Conservation (phyloP, 2,797 vertebrate species). For the Scomberomorus guttatus region DNA sequence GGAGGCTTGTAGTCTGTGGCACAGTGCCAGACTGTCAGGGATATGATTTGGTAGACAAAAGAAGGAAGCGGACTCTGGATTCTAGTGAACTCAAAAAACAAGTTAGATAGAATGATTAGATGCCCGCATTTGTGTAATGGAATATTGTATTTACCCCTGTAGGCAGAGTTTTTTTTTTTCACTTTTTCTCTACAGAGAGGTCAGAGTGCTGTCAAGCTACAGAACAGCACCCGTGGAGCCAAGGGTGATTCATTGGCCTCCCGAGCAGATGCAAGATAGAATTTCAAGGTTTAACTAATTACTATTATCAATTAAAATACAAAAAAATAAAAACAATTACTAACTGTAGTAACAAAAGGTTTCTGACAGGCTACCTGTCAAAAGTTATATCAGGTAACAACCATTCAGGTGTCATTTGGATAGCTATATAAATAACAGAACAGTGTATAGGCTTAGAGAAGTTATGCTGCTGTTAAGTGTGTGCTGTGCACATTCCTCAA, state of each 20-base stretch:
- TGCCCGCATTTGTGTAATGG: conserved; percentile 3
- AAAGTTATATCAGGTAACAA: background rate
- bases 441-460: background rate
- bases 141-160: background rate
- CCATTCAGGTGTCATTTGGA: background rate
- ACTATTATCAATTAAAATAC: background rate
- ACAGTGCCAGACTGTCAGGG: conserved; percentile 54
- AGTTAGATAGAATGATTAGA: conserved; percentile 26
- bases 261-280: background rate
- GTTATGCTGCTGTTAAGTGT: conserved; percentile 26
- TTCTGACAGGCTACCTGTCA: background rate
- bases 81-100: conserved; percentile 31
- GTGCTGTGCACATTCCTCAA: conserved; percentile 16
- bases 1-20: conserved; percentile 50
- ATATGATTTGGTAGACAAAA: conserved; percentile 59
- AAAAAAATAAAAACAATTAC: background rate
- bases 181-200: conserved; percentile 6
- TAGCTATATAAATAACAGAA: background rate
- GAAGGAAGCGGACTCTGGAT: conserved; percentile 26
- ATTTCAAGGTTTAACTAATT: background rate
- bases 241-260: background rate
- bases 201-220: conserved; percentile 13
- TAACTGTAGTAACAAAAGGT: background rate
- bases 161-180: background rate
- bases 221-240: background rate